Conservation (phyloP, 2,113 vertebrate genomes). For the Indicator maculatus region DNA sequence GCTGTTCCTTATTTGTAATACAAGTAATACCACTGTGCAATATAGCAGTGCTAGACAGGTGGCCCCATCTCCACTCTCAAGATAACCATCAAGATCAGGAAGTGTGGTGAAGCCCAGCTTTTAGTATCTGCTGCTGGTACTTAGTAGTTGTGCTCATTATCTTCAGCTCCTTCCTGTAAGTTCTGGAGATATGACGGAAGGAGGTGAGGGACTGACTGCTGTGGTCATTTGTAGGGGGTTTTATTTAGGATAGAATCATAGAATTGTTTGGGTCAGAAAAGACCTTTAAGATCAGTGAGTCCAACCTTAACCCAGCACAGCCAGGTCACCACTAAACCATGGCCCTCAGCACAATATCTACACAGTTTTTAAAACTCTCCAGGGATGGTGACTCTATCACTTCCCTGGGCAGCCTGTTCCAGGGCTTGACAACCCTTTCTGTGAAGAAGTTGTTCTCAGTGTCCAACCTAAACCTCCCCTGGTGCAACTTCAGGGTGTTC, state of each 20-base stretch:
- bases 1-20: neutral
- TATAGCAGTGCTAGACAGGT: neutral
- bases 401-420: too few relatives aligned
- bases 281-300: too few relatives aligned
- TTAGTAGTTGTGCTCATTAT: neutral
- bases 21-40: neutral
- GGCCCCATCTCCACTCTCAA: neutral
- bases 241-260: neutral
- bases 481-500: too few relatives aligned
- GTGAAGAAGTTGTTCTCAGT: too few relatives aligned
- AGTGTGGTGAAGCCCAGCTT: neutral
- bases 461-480: too few relatives aligned
- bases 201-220: neutral
- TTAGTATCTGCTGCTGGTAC: neutral
- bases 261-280: too few relatives aligned
- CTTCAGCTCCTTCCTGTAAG: neutral
- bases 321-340: too few relatives aligned
- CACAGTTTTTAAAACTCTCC: too few relatives aligned
- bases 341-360: too few relatives aligned
- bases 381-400: too few relatives aligned
- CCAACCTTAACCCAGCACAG: too few relatives aligned
- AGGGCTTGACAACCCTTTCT: too few relatives aligned
- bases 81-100: neutral
- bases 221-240: fast-evolving
- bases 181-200: neutral